Evolutionary conservation across 2,797 vertebrate genomes (phyloP).

Genomic region (Phoeniculus purpureus): DNA sequence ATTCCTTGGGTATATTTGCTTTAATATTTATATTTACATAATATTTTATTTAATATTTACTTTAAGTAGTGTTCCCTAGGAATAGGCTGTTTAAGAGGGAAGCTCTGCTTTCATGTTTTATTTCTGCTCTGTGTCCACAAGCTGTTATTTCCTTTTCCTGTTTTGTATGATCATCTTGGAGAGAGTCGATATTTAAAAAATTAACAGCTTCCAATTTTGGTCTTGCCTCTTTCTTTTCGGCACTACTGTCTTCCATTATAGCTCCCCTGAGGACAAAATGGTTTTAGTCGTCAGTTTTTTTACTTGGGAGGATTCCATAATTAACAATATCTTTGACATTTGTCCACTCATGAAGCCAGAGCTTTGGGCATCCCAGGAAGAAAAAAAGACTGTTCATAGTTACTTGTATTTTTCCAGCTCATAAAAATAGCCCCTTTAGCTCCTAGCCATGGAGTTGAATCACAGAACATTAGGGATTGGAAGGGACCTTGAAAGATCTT

Average conservation of each 20-base stretch:
- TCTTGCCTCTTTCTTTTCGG: neutral
- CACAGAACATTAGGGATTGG: too few relatives aligned
- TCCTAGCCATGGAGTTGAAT: neutral
- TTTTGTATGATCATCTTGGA: neutral
- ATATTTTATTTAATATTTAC: neutral
- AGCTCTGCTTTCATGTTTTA: neutral
- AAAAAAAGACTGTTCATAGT: neutral
- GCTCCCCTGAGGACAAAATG: neutral
- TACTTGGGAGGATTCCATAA: neutral
- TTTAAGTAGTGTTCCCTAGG: neutral
- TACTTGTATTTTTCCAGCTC: neutral
- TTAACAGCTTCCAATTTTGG: neutral
- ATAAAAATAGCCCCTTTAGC: neutral
- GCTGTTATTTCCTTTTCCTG: neutral
- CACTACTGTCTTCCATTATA: neutral
- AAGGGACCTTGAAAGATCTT: too few relatives aligned
- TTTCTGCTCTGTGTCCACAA: neutral
- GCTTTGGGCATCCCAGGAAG: neutral
- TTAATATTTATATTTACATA: too few relatives aligned
- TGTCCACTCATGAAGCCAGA: neutral
- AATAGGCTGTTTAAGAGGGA: neutral
- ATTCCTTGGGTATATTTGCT: too few relatives aligned
- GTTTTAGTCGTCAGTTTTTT: neutral
- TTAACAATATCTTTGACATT: neutral
- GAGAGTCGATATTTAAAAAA: neutral